Percentiles rank a stretch among this genome's conserved stretches.
These are phyloP conservation scores for Tenthredo livida DNA, from an alignment of 2,888 invertebrate species.

Conservation along the genomic window DNA sequence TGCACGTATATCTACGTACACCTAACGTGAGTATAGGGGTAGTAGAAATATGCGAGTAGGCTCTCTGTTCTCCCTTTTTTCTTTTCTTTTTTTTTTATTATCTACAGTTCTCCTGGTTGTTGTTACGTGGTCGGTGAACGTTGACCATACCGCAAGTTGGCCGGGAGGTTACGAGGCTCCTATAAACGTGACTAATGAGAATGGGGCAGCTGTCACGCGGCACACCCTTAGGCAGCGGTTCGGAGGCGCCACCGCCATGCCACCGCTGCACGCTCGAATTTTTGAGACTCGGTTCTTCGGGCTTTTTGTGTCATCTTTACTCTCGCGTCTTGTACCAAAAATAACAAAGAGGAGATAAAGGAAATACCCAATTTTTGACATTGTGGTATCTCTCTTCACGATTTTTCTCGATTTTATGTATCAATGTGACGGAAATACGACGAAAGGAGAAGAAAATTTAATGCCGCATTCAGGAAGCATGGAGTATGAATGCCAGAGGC, in stretches of 20 bases:
- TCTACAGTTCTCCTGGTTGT: neutral
- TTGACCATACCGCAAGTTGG: conserved; percentile 47
- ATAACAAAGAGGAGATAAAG: neutral
- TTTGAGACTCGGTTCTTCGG: neutral
- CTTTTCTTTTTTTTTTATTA: conserved; percentile 8
- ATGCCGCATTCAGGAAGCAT: neutral
- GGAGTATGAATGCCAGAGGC: neutral
- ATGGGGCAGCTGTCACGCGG: conserved; percentile 64
- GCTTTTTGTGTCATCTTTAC: neutral
- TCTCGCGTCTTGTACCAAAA: neutral
- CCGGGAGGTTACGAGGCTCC: conserved; percentile 57
- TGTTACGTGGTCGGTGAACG: conserved; percentile 5
- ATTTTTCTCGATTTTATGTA: neutral
- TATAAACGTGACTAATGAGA: conserved; percentile 69
- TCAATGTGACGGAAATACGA: neutral
- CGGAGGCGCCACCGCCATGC: conserved; percentile 32
- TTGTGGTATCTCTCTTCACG: neutral
- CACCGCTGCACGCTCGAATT: conserved; percentile 1
- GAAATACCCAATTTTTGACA: neutral
- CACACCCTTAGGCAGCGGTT: conserved; percentile 57
- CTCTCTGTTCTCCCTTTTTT: neutral
- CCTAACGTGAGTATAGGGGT: neutral
- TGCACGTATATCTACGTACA: neutral
- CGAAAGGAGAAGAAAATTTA: neutral
- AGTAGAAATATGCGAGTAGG: conserved; percentile 18